Percentiles rank a stretch among this genome's conserved stretches.
phyloP scores from a whole-genome alignment of 2,888 invertebrate genomes.

The Ypsolopha scabrella region DNA sequence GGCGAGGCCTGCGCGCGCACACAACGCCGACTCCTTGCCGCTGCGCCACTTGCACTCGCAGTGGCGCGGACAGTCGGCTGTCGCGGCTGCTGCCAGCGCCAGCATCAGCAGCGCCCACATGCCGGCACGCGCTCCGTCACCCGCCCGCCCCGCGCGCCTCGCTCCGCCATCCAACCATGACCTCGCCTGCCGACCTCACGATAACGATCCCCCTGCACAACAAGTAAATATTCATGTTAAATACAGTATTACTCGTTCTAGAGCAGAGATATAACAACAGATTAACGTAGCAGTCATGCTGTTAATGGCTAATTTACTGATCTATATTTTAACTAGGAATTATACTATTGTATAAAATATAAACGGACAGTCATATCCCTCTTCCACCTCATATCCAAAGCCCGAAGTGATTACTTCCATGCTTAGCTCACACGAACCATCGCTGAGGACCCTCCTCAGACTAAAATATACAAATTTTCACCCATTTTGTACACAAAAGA shows the following conservation, averaged over 20 bases:
- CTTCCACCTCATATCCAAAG: background rate
- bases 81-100: slow-evolving; percentile 58
- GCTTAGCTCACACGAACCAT: background rate
- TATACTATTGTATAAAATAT: background rate
- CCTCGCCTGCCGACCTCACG: background rate
- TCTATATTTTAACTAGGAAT: background rate
- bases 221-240: no score
- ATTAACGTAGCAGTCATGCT: no score
- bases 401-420: background rate
- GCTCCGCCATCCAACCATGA: slow-evolving; percentile 16
- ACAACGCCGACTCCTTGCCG: slow-evolving; percentile 87
- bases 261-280: no score
- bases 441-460: slow-evolving; percentile 11
- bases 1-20: slow-evolving; percentile 80
- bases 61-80: slow-evolving; percentile 77
- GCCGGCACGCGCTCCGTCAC: slow-evolving; percentile 64
- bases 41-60: slow-evolving; percentile 93
- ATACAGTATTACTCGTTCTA: no score
- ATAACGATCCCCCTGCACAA: no score
- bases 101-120: slow-evolving; percentile 70
- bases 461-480: slow-evolving; percentile 21
- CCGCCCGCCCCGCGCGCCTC: slow-evolving; percentile 48
- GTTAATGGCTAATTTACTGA: no score
- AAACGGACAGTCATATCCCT: background rate
- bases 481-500: slow-evolving; percentile 23